Evolutionary conservation across 2,888 invertebrate genomes (phyloP), one percentile per base, ranked within the genome.

Genomic region (Trissolcus brochymenae): DNA sequence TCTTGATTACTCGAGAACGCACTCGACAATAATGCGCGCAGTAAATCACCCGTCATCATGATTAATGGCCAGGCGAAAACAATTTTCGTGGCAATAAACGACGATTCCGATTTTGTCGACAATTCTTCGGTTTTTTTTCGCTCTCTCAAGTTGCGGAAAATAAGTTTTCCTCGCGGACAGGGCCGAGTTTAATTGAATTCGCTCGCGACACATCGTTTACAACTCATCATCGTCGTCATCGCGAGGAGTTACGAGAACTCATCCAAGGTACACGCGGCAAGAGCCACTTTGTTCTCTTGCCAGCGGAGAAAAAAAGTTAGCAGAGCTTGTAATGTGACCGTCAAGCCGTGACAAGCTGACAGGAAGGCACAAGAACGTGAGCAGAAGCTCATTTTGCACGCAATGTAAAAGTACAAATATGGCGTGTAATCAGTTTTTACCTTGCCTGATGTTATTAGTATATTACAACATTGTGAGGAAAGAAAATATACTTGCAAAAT

Each of bases 321-420:
- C 86, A 81, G 84, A 85, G 86, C 86, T 82, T 85, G 85, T 87
- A 87, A 87, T 84, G 84, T 81, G 84, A 79, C 82, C 84, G 83
- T 85, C 85, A 85, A 86, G 82, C 82, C 86, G 84, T 87, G 84
- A 87, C 87, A 82, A 76, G 78, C 62, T 54, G 41, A 70, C 55
- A 76, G 76, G 70, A 79, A 79, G 73, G 74, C 66, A 57, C 67
- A 78, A 78, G 71, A 75, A 78, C 78, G 72, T 65, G 78, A 75
- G 75, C 41, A 65, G 79, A 76, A 79, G 76, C 70, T 72, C 76
- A 73, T 73, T 78, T 79, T 72, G 74, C 68, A 73, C 78, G 78
- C 76, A 79, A 74, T 65, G 77, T 64, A 79, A 77, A 79, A 76
- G 76, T 78, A 67, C 76, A 81, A 80, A 78, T 79, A 78, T 74